Base-by-base conservation (phyloP, 2,113 vertebrate species). In the Vireo altiloquus region DNA sequence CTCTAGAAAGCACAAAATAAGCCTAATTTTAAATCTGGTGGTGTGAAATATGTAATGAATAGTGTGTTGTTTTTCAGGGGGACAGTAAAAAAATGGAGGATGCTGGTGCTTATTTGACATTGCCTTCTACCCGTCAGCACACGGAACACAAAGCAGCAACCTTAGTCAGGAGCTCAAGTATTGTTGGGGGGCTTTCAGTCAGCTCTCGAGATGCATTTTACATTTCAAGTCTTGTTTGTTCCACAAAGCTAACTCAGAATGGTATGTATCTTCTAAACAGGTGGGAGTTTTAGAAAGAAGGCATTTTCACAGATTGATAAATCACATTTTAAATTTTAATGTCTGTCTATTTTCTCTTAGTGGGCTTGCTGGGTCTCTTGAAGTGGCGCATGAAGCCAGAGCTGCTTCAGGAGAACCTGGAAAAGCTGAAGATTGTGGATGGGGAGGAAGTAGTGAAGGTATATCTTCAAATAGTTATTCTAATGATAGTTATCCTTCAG, bases 11-110 rank as follows among this genome's bases (percentile, higher is more conserved):
- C 16, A 28, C 21, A 53, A 49, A 53, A 18, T 17, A 37, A 31
- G 7, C 31, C 2, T 31, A 2, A 21, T 46, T 76, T 84, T n/a
- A 57, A 90, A 40, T 69, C 10, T 0, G 2, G 3, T 20, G 25
- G 6, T 60, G 5, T 82, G 44, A 66, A 75, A 65, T 40, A 8
- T 3, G 11, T 72, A 20, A 49, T 64, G 76, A 97, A 52, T 30
- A 11, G 7, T 59, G 46, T 87, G 10, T 57, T 96, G 6, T 92
- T 95, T 96, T 98, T 42, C 94, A 99, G 99, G 99, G 99, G 35
- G 99, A 99, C 97, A 99, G 99, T 97, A 99, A 99, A 94, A 99
- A 99, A 93, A 99, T 99, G 99, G 99, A 99, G 93, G 99, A 99
- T 20, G 98, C 98, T 56, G 97, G 95, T 68, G 97, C 97, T 71